Base-by-base conservation (phyloP, 30 jellyfish, hydroid and myxozoan species). In the Aurelia aurita region DNA sequence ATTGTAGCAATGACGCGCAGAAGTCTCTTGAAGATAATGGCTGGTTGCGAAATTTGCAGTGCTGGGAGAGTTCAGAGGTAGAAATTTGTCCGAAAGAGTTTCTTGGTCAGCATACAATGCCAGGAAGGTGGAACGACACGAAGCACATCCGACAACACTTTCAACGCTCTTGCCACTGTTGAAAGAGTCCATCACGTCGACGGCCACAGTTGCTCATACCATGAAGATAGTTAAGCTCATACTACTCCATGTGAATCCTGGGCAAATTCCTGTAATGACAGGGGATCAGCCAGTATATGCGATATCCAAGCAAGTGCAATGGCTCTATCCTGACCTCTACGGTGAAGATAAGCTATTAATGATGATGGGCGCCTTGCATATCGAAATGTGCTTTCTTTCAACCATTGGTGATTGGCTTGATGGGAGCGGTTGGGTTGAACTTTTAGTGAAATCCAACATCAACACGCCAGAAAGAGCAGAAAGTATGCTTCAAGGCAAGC, bases 281-380 rank as follows among this genome's bases (percentile, higher is more conserved):
- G 47, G 47, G 47, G 6, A 35, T 4, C 47, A 35, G 47, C 6
- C 47, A 63, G 45, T 63, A 21, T 63, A 63, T 18, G 75, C 75
- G 45, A 63, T 26, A 5, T 35, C 45, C 54, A 63, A 63, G 75
- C 9, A 63, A 63, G 75, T 63, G 53, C 75, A 87, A 45, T 87
- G 87, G 87, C 22, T 53, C 3, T 77, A 55, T 32, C 91, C 96
- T n/a, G 82, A 77, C 1, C 55, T 32, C 3, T 77, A n/a, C 58
- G 74, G 93, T 12, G 84, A 72, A 58, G 87, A 61, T 22, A 58
- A 87, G 57, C 43, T 74, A 14, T 22, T 87, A 21, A 31, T 76
- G 83, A 88, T 88, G 97, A 67, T 88, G 82, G 97, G 97, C 9
- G 74, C 94, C 13, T 35, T 88, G 60, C 97, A 88, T 1, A 67